phyloP scores from a whole-genome alignment of 2,113 vertebrate species.

The Sylvietta virens region DNA sequence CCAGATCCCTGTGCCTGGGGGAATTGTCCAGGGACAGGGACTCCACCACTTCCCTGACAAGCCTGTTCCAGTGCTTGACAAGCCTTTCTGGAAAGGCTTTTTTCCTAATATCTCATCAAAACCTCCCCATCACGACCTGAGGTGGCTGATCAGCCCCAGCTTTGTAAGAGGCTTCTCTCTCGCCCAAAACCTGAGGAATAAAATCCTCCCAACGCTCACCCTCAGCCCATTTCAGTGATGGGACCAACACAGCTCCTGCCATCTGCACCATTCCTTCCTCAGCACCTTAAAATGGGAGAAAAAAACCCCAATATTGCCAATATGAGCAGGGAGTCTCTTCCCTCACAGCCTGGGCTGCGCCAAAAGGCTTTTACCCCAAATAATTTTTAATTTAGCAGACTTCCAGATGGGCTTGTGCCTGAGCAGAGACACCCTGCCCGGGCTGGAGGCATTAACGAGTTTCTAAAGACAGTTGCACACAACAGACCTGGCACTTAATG shows the following conservation, averaged over 20 bases:
- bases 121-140: background rate
- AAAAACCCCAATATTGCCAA: background rate
- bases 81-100: background rate
- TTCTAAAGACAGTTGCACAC: background rate
- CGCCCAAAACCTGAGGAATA: background rate
- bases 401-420: background rate
- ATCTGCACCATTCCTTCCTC: background rate
- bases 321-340: background rate
- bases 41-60: background rate
- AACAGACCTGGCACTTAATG: background rate
- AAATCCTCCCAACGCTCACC: background rate
- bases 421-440: accelerated
- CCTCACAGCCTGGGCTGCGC: background rate
- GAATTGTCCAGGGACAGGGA: accelerated
- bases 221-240: accelerated
- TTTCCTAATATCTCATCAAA: too few relatives aligned
- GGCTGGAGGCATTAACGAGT: background rate
- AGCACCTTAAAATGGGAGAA: background rate
- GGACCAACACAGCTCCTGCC: background rate
- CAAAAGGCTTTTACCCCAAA: background rate
- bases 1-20: background rate
- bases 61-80: too few relatives aligned
- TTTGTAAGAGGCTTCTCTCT: background rate
- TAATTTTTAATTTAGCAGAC: background rate
- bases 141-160: background rate